A percentile compares a stretch with the other conserved stretches of the same genome.
These are phyloP conservation scores for Pitangus sulphuratus DNA, from an alignment of 2,797 vertebrate species.

Conservation along the genomic window DNA sequence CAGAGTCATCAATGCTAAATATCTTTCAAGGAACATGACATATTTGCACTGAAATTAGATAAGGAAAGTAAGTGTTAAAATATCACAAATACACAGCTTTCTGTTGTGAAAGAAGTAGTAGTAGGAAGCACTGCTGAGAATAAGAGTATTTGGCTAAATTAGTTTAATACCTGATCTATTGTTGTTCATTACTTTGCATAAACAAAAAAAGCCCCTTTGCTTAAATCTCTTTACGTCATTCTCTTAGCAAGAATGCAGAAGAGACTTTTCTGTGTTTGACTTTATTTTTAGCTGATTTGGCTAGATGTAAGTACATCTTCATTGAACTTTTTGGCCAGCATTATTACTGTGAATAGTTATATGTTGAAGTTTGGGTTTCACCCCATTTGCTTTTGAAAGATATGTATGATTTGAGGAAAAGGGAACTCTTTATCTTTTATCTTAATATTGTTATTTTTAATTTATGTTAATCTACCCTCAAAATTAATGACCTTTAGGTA, in stretches of 20 bases:
- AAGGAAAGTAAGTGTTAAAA: neutral
- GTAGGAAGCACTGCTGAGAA: neutral
- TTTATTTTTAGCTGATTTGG: neutral
- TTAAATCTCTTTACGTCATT: neutral
- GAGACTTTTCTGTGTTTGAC: neutral
- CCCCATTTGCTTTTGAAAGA: neutral
- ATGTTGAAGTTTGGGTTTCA: neutral
- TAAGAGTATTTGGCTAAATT: neutral
- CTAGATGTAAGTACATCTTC: neutral
- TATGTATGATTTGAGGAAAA: neutral
- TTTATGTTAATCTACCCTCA: neutral
- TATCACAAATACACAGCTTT: neutral
- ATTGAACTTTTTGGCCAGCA: neutral
- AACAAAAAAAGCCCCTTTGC: rapidly evolving
- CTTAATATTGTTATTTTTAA: neutral
- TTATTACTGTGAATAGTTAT: neutral
- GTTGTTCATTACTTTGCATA: neutral
- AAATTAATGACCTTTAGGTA: neutral
- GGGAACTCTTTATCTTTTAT: neutral
- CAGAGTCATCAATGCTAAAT: neutral
- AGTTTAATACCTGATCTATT: neutral
- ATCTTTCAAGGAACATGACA: neutral
- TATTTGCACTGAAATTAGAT: neutral
- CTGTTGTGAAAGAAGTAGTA: neutral
- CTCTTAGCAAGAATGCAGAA: neutral